Base-by-base conservation (phyloP, 2,888 invertebrate species). In the Asteroscopus sphinx region DNA sequence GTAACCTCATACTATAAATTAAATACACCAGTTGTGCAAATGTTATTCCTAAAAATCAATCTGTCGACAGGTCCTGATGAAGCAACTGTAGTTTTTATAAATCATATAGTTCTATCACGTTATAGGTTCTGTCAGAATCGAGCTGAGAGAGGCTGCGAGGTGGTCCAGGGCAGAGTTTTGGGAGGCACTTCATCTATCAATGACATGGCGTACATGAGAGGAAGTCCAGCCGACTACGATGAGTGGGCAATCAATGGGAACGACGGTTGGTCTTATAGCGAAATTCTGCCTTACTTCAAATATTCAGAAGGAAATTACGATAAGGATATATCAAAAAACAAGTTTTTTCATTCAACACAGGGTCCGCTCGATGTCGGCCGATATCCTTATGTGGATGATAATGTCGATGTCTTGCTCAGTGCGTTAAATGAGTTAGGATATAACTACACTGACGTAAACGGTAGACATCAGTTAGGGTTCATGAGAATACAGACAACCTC, bases 221-320 rank as follows among this genome's bases (percentile, higher is more conserved):
- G 94, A 3, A 93, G 88, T 62, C 89, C 92, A 8, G 92, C 91
- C 0, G 94, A 94, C 61, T 94, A 91, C 68, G 93, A 94, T 25
- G 93, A 92, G 67, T 94, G 94, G 94, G 88, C 91, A 3, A 77
- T 90, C 9, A 82, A 79, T 37, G 94, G 93, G 1, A 93, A 93
- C 54, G 88, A 92, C 2, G 94, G 91, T 11, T 94, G 94, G 94
- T 86, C 87, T 51, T 94, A 83, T 65, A 85, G 73, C 3, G 83
- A 92, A 71, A 78, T 94, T 3, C 80, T 94, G 0, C 92, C 92
- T 9, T 94, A 87, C 76, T 94, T 93, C 72, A 94, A 93, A 73
- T 91, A 94, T 63, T 94, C 94, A 1, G 94, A 94, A 82, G 92
- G 93, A 61, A 94, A 93, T 72, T 93, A 92, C 44, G 93, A 94